phyloP scores from a whole-genome alignment of 2,113 vertebrate genomes.

The Python bivittatus region DNA sequence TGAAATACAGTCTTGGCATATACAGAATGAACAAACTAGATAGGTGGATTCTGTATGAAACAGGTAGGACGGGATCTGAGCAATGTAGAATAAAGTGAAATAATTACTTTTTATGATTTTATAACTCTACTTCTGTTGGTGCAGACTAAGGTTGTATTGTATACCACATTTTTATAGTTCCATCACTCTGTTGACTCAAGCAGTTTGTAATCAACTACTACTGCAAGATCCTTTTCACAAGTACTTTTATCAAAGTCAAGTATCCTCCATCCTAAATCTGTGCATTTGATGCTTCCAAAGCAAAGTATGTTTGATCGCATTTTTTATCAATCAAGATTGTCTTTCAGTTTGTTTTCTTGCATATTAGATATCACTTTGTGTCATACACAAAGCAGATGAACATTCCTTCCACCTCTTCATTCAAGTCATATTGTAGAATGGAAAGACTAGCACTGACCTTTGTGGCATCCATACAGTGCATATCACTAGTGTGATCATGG shows the following conservation, averaged over 20 bases:
- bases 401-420: neutral
- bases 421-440: neutral
- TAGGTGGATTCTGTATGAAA: neutral
- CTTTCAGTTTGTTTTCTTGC: neutral
- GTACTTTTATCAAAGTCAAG: neutral
- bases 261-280: neutral
- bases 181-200: neutral
- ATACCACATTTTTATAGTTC: neutral
- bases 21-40: neutral
- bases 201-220: neutral
- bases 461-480: neutral
- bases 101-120: neutral
- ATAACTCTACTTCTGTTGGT: neutral
- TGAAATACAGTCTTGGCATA: neutral
- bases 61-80: neutral
- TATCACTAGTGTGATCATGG: neutral
- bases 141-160: neutral
- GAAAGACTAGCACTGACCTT: neutral
- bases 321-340: neutral
- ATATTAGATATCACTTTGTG: neutral
- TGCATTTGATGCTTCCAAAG: neutral
- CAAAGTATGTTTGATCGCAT: neutral
- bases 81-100: neutral
- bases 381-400: neutral
- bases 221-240: neutral